Evolutionary conservation across 2,113 vertebrate species (phyloP).

Genomic region (Origma solitaria): DNA sequence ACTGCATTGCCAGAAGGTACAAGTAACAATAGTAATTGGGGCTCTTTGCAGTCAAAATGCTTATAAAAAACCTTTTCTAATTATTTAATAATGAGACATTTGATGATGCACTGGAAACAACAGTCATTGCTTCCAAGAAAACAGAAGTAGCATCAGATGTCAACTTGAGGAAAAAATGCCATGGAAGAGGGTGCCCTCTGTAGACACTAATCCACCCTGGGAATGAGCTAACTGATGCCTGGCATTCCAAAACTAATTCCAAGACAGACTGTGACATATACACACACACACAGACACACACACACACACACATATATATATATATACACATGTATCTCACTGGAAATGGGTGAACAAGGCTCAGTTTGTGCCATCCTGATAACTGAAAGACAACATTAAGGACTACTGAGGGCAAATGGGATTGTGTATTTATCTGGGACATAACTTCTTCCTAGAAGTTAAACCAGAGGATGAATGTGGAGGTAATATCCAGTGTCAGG

Average conservation of each 20-base stretch:
- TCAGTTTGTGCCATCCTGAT: background rate
- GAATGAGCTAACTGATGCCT: background rate
- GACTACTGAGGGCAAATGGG: background rate
- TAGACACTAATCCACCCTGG: background rate
- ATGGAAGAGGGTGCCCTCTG: background rate
- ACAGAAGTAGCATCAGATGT: background rate
- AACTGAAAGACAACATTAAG: background rate
- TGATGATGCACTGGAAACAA: conserved; percentile 3
- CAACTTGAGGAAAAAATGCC: background rate
- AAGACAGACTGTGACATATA: background rate
- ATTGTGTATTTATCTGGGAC: background rate
- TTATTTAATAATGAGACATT: conserved; percentile 29
- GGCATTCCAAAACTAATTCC: background rate
- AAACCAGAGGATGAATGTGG: background rate
- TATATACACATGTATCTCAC: background rate
- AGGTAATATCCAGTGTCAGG: background rate
- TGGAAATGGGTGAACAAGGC: background rate
- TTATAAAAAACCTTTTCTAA: conserved; percentile 24
- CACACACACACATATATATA: too few species aligned
- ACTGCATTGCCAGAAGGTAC: conserved; percentile 10
- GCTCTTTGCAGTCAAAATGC: background rate
- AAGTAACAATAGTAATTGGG: background rate
- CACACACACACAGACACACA: too few species aligned
- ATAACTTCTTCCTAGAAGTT: background rate
- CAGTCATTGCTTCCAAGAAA: background rate